A percentile compares a stretch with the other conserved stretches of the same genome.
These are phyloP conservation scores for Bellardia bayeri DNA, from an alignment of 2,888 invertebrate genomes.

Conservation along the genomic window DNA sequence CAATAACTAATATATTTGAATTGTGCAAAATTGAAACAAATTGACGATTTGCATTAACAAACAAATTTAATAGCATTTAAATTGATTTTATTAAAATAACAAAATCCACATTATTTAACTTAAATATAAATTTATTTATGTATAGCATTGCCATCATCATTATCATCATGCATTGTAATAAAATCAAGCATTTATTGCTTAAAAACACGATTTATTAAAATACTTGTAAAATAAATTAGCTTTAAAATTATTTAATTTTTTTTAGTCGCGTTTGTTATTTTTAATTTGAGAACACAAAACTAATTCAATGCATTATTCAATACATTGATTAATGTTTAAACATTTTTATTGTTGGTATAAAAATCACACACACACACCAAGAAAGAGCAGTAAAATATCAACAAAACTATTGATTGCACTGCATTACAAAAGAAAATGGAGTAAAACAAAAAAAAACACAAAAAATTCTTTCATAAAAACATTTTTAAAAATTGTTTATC, in stretches of 20 bases:
- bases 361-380: background rate
- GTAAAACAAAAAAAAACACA: background rate
- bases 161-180: background rate
- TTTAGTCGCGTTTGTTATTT: background rate
- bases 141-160: background rate
- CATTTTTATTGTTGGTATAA: constrained; percentile 22
- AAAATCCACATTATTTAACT: background rate
- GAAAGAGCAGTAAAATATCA: background rate
- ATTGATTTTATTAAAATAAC: background rate
- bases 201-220: background rate
- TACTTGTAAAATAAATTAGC: background rate
- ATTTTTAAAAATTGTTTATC: background rate
- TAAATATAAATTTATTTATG: background rate
- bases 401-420: constrained; percentile 2
- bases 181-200: background rate
- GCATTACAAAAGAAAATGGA: background rate
- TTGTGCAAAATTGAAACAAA: no score
- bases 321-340: constrained; percentile 53
- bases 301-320: constrained; percentile 36
- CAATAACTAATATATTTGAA: no score
- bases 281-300: background rate
- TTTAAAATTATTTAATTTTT: background rate
- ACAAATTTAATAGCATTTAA: no score
- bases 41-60: no score
- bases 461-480: no score